Evolutionary conservation across 2,113 vertebrate species (phyloP).

Genomic region (Hystrix cristata): DNA sequence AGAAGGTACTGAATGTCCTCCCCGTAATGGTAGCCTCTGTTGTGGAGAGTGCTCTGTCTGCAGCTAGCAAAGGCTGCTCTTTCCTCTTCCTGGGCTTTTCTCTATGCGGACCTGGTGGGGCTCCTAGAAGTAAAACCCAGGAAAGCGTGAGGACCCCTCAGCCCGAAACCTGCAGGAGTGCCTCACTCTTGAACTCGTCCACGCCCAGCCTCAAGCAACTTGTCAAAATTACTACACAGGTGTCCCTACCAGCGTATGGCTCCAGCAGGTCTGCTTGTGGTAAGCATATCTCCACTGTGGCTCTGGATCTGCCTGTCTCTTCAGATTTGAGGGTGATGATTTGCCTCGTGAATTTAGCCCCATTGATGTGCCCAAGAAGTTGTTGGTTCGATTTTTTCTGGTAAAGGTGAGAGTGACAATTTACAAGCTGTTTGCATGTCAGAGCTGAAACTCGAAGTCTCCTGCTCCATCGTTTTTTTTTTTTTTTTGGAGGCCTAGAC

Average conservation of each 20-base stretch:
- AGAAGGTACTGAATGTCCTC: background rate
- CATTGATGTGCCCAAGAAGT: background rate
- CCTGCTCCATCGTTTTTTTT: background rate
- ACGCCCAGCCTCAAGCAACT: background rate
- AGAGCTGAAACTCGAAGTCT: background rate
- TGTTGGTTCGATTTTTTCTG: background rate
- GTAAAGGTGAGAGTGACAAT: background rate
- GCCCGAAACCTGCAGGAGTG: background rate
- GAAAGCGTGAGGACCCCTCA: background rate
- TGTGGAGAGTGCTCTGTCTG: background rate
- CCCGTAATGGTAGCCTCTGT: background rate
- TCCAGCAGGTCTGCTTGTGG: background rate
- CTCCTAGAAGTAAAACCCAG: background rate
- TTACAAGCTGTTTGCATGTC: background rate
- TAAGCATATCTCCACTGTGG: background rate
- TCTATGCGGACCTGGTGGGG: too few species aligned
- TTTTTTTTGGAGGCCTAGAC: background rate
- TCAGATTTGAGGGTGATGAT: background rate
- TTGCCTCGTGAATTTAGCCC: background rate
- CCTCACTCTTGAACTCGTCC: background rate
- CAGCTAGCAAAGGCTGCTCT: background rate
- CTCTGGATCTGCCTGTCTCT: background rate
- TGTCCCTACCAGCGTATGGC: background rate
- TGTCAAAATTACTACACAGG: background rate
- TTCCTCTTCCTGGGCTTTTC: background rate